Base-by-base conservation (phyloP, 1,140 invertebrate genomes). In the Catajapyx aquilonaris region DNA sequence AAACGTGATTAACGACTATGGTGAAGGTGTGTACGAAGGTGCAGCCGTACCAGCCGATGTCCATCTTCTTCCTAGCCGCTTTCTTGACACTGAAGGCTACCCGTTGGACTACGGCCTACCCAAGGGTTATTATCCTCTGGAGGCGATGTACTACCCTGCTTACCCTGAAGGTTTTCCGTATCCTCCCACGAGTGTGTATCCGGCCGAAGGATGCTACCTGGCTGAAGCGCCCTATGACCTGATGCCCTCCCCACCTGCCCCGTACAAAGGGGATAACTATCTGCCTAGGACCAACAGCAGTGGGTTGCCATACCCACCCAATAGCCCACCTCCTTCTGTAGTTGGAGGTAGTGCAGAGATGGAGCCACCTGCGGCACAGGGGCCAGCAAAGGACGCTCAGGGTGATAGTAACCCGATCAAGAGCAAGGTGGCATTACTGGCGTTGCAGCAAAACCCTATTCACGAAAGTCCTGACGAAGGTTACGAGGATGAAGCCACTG, bases 391-490 rank as follows among this genome's bases (percentile, higher is more conserved):
- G 20, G 28, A 16, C 11, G 13, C 19, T 17, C 35, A 32, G n/a
- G 28, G 18, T 9, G 23, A 22, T 3, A 20, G 3, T 3, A 38
- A 21, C 22, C 20, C 36, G 3, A 17, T 31, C 15, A 19, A 20
- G 4, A 5, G 20, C 3, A 34, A 34, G 11, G 19, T 15, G n/a
- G 34, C 39, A 33, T 43, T 38, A 34, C 32, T 32, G 13, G 25
- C 38, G 13, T 16, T 33, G 30, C 38, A 23, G 22, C 32, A 30
- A 23, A 34, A 38, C 20, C 35, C 43, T 15, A 34, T 35, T 11
- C 44, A 52, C 37, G 80, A 85, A 46, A 83, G 79, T 52, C 79
- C 80, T 4, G 81, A 86, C 52, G 81, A 86, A 52, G 81, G 81
- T 1, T 86, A 84, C 52, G 80, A 79, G 31, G 80, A 79, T 19